Evolutionary conservation across 2,797 vertebrate species (phyloP), one percentile per base, ranked within the genome.

Genomic region (Catharus ustulatus): DNA sequence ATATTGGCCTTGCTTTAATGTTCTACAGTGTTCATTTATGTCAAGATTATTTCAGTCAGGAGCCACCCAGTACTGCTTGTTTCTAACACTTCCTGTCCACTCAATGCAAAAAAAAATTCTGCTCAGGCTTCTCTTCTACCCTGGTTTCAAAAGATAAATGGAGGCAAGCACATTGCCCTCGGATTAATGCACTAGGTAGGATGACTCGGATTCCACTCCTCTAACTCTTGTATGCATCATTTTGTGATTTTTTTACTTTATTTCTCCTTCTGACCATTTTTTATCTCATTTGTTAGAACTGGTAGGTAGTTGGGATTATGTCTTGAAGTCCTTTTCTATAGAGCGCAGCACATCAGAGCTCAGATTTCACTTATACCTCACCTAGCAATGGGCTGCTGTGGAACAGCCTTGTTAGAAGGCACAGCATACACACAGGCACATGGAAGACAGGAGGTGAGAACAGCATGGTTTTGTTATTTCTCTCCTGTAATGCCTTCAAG

Each of bases 1-100:
- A 97, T 97, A 97, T 94, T 95, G 97, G 95, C 75, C 0, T 80
- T 74, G 42, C 74, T 95, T 93, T 89, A 91, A 96, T 90, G 82
- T 71, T 81, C 81, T 66, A 15, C 34, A 40, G 40, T 32, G 57
- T 89, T 58, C 68, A 11, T 17, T 38, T 66, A 72, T 66, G 77
- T 73, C 90, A 90, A 89, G 87, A 42, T 73, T 84, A 27, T 84
- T 93, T 95, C 84, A 95, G 69, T 64, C 67, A 86, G 90, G 85
- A 86, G 55, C 76, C 75, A 85, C 78, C 54, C 75, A 46, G 92
- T 91, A 69, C 68, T 83, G 59, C 73, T 92, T 82, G 54, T 89
- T 94, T 84, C 84, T 94, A 79, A 84, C 52, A 46, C 89, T 91
- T 95, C 57, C 78, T 92, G 34, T 55, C 64, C 27, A 13, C 54